phyloP scores from a whole-genome alignment of 2,113 vertebrate genomes.

The Phodopus roborovskii region DNA sequence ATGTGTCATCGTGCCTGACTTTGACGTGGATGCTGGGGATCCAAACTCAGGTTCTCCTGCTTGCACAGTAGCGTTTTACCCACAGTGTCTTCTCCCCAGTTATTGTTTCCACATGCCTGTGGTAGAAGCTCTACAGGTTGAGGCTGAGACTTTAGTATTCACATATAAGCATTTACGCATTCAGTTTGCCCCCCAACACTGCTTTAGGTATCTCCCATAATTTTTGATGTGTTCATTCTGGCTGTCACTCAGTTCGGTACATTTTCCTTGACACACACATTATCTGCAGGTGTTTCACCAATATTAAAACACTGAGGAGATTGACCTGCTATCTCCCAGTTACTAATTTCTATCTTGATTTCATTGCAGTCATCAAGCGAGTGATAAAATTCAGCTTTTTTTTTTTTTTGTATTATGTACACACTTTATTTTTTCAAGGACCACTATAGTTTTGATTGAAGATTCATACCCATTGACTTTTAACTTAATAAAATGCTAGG shows the following conservation, averaged over 20 bases:
- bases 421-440: too few species aligned
- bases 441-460: too few species aligned
- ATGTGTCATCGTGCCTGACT: neutral
- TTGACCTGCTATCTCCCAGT: neutral
- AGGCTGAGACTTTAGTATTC: neutral
- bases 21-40: neutral
- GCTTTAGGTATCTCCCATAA: neutral
- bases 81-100: neutral
- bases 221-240: neutral
- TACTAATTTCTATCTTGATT: neutral
- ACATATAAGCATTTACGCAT: neutral
- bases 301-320: neutral
- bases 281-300: neutral
- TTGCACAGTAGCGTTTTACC: neutral
- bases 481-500: too few species aligned
- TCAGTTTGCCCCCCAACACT: neutral
- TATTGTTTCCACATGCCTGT: too few species aligned
- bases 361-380: neutral
- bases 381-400: neutral
- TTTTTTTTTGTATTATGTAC: too few species aligned
- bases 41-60: neutral
- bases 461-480: too few species aligned
- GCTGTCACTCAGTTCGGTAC: neutral
- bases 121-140: neutral
- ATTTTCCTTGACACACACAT: neutral